phyloP scores from a whole-genome alignment of 2,888 invertebrate species.

The Azorinus chamasolen region DNA sequence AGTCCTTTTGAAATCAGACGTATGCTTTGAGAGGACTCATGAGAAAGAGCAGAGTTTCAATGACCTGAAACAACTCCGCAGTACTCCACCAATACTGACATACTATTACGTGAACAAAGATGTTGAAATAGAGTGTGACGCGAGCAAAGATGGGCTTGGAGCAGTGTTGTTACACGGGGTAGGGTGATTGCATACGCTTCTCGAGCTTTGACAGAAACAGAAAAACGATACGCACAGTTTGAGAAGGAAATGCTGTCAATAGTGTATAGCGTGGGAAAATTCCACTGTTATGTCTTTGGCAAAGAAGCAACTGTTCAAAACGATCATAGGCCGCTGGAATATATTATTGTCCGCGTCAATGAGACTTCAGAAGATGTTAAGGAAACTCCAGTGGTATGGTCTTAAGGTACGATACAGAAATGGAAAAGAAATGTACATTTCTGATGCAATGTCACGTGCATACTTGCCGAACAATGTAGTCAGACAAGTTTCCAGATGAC shows the following conservation, averaged over 20 bases:
- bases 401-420: conserved; percentile 37
- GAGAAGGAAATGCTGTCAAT: conserved; percentile 64
- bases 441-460: conserved; percentile 9
- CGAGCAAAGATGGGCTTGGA: conserved; percentile 48
- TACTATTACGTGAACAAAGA: conserved; percentile 54
- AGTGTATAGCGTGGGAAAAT: conserved; percentile 52
- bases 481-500: too few species aligned
- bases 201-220: conserved; percentile 51
- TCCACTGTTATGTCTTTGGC: conserved; percentile 62
- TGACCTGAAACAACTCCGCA: conserved; percentile 39
- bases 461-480: neutral
- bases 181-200: conserved; percentile 57
- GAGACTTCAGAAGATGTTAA: conserved; percentile 32
- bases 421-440: conserved; percentile 33
- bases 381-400: conserved; percentile 55
- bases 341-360: conserved; percentile 32
- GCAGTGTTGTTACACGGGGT: conserved; percentile 59
- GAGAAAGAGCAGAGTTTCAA: conserved; percentile 52
- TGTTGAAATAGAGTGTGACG: conserved; percentile 61
- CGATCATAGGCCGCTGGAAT: conserved; percentile 56
- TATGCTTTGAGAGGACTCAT: conserved; percentile 35
- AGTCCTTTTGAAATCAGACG: conserved; percentile 45
- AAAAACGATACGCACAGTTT: conserved; percentile 51
- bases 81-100: conserved; percentile 43
- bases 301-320: conserved; percentile 46